phyloP scores from a whole-genome alignment of 2,888 invertebrate species.

The Philhelius pedissequus region DNA sequence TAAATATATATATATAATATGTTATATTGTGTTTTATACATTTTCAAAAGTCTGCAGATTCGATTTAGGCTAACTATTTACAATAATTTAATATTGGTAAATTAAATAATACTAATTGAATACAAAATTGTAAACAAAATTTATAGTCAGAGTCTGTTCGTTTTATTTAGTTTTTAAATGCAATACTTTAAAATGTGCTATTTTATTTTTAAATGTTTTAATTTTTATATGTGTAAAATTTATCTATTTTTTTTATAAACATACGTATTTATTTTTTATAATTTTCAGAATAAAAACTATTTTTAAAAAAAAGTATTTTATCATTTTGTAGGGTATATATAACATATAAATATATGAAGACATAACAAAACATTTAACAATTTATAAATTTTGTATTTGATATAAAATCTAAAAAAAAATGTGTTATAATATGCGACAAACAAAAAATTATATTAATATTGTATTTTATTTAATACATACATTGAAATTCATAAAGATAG shows the following conservation, averaged over 20 bases:
- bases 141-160: conserved; percentile 61
- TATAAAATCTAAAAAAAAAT: conserved; percentile 14
- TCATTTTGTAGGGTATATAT: neutral
- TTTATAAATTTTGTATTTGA: neutral
- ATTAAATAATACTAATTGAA: conserved; percentile 28
- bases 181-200: conserved; percentile 56
- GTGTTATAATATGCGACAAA: neutral
- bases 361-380: neutral
- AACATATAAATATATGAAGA: neutral
- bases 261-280: neutral
- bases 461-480: neutral
- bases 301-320: neutral
- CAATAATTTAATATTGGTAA: neutral
- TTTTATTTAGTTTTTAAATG: conserved; percentile 47
- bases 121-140: conserved; percentile 14
- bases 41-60: neutral
- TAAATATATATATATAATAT: conserved; percentile 14
- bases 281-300: neutral
- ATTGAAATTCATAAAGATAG: neutral
- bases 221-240: neutral
- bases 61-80: neutral
- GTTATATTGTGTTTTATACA: neutral
- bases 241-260: neutral
- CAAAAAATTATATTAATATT: neutral
- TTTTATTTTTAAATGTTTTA: conserved; percentile 6